phyloP scores from a whole-genome alignment of 2,113 vertebrate species.

The Psammodynastes pulverulentus region DNA sequence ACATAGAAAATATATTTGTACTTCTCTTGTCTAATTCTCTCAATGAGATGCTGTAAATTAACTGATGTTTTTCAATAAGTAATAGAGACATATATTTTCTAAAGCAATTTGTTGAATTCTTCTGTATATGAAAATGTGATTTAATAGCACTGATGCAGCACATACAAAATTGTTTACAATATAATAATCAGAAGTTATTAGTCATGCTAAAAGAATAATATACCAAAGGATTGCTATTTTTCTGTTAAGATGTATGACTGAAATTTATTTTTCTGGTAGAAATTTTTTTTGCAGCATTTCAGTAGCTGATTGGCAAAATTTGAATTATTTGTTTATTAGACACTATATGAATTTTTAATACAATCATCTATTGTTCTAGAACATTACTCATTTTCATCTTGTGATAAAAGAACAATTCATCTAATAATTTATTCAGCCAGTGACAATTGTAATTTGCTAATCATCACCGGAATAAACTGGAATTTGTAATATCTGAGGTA shows the following conservation, averaged over 20 bases:
- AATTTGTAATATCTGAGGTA: background rate
- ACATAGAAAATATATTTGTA: conserved; percentile 63
- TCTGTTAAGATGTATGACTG: conserved; percentile 33
- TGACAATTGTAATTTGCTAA: background rate
- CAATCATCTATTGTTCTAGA: background rate
- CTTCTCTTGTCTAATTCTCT: conserved; percentile 54
- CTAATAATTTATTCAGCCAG: background rate
- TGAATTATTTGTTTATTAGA: background rate
- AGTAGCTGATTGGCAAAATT: background rate
- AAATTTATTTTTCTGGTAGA: background rate
- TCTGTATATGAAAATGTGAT: conserved; percentile 48
- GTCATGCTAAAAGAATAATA: conserved; percentile 23
- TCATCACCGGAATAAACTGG: background rate
- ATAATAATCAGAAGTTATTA: conserved; percentile 39
- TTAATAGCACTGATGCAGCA: conserved; percentile 46
- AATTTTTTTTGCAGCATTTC: background rate
- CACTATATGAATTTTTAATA: background rate
- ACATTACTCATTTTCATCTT: background rate
- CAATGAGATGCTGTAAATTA: conserved; percentile 62
- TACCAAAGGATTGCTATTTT: conserved; percentile 16
- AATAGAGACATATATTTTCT: conserved; percentile 67
- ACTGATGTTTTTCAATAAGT: conserved; percentile 55
- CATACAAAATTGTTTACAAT: conserved; percentile 52
- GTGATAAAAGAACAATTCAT: background rate
- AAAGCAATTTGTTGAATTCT: conserved; percentile 56